Base-by-base conservation (phyloP, 2,113 vertebrate species). In the Hippolais icterina region DNA sequence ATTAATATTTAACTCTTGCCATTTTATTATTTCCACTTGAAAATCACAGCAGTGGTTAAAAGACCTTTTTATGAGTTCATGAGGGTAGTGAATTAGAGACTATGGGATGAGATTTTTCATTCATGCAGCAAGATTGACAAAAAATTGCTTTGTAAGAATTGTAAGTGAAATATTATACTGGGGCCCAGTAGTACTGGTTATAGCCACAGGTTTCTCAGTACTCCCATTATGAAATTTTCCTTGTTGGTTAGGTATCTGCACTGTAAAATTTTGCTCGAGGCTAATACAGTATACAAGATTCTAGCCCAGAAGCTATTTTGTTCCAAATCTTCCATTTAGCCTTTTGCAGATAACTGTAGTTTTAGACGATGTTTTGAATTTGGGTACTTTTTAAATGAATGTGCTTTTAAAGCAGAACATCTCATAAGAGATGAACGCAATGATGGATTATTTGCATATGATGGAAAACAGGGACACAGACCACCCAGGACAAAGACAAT, bases 11-110 rank as follows among this genome's bases (percentile, higher is more conserved):
- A 97, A 96, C 94, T 97, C 74, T 79, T 96, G 89, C 92, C 93
- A 94, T 95, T 97, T 97, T 96, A 93, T 97, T 96, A 97, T 98
- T 98, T 98, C 95, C 39, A 82, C 93, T 97, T 97, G 95, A 94
- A 97, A 96, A 91, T 97, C 91, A 96, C 83, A 96, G 96, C 97
- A 93, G 74, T 82, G 65, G 79, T 89, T 95, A 91, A 97, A 95
- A 95, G 81, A 78, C 50, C 75, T 78, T 82, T 96, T 95, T 83
- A 78, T 87, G 91, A 95, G 88, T 95, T 96, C 89, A 96, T 50
- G 82, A 92, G 87, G 75, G 69, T 88, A 97, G 77, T 94, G 95
- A 94, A 78, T 46, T 95, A 89, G 90, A 94, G 93, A 90, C 52
- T 64, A 28, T 83, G 63, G 71, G 76, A 92, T 92, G 83, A 90